Evolutionary conservation across 2,888 invertebrate species (phyloP), one percentile per base, ranked within the genome.

Genomic region (Dynastes maya): DNA sequence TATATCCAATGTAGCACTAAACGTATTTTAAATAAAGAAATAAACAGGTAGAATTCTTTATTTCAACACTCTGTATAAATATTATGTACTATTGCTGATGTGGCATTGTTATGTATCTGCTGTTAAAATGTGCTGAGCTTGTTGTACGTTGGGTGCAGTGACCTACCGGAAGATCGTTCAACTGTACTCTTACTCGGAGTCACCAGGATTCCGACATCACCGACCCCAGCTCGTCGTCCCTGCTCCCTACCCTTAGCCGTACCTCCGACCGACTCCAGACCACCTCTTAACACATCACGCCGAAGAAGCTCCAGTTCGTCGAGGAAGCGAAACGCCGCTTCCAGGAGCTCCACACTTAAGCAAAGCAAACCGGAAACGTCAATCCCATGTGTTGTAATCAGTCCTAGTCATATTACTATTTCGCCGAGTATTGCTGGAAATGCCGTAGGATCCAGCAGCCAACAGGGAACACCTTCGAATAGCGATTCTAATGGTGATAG

Each of bases 131-230:
- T 58, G 72, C 72, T 72, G 55, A 72, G 72, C 22, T 72, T 72
- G 16, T 71, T 71, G 40, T 72, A 72, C 55, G 11, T 72, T 72
- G 72, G 72, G 80, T 90, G 68, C 91, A 92, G 92, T 86, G 92
- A 92, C 84, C 90, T 92, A 78, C 92, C 92, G 37, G 92, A 92
- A 86, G 92, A 92, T 83, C 90, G 90, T 85, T 90, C 92, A 82
- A 90, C 92, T 74, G 92, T 92, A 71, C 90, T 92, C 79, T 91
- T 92, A 72, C 87, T 92, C 85, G 92, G 92, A 80, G 92, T 92
- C 80, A 92, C 91, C 87, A 92, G 91, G 86, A 91, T 88, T 81
- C 88, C 89, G 80, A 87, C 89, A 53, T 88, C 89, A 63, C 88
- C 88, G 80, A 80, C 85, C 80, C 85, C 86, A 76, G 84, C 86